Evolutionary conservation across 2,113 vertebrate genomes (phyloP).

Genomic region (Mustelus asterias): DNA sequence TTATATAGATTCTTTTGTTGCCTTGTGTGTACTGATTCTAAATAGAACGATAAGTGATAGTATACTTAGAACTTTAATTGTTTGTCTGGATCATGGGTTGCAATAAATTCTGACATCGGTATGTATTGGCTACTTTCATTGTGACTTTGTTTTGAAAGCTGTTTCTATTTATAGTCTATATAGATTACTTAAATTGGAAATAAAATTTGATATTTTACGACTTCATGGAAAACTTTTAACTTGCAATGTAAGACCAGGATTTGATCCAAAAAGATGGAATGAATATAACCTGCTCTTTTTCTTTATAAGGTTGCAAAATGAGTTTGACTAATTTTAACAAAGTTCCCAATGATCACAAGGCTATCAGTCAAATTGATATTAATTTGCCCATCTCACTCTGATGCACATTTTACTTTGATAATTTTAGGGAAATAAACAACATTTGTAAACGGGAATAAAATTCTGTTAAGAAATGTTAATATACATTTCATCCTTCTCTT

Average conservation of each 20-base stretch:
- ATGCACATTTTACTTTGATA: background rate
- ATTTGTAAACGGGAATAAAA: background rate
- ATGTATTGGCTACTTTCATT: background rate
- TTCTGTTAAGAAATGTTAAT: background rate
- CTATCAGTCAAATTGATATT: background rate
- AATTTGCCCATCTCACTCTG: background rate
- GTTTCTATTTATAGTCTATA: background rate
- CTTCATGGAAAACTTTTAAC: background rate
- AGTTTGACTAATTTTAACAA: background rate
- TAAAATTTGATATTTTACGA: background rate
- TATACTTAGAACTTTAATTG: background rate
- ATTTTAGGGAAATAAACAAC: background rate
- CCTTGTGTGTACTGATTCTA: background rate
- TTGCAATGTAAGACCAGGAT: background rate
- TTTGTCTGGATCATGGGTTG: background rate
- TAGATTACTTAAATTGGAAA: background rate
- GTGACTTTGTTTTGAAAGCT: background rate
- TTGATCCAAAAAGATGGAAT: conserved; percentile 4
- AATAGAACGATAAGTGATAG: background rate
- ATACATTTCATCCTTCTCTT: background rate
- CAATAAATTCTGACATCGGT: background rate
- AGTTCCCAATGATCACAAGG: background rate
- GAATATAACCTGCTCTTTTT: background rate
- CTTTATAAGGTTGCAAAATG: background rate
- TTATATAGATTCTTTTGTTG: background rate